A percentile compares a stretch with the other conserved stretches of the same genome.
Conservation (phyloP, 1,140 invertebrate genomes). For the Drosophila rufa region DNA sequence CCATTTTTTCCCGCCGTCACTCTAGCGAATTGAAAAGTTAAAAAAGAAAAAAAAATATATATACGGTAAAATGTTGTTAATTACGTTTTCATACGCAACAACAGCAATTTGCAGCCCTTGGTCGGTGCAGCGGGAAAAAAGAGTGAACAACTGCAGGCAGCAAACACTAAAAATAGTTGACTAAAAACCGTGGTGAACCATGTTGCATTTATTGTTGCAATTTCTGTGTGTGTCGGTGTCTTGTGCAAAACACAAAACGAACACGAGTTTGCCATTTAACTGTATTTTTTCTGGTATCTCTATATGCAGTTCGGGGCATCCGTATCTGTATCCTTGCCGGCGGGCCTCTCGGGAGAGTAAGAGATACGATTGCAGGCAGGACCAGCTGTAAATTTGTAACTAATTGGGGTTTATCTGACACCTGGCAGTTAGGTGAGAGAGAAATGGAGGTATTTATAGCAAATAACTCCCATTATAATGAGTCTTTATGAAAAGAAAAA, state of each 20-base stretch:
- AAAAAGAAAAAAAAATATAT: slow-evolving; percentile 54
- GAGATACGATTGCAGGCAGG: slow-evolving; percentile 41
- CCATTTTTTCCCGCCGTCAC: not conserved
- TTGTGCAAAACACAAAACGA: slow-evolving; percentile 48
- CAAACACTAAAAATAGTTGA: slow-evolving; percentile 59
- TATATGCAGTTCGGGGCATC: slow-evolving; percentile 29
- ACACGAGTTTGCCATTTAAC: slow-evolving; percentile 75
- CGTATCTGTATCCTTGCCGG: slow-evolving; percentile 29
- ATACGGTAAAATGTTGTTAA: slow-evolving; percentile 76
- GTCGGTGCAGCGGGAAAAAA: slow-evolving; percentile 58
- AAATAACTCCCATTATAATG: slow-evolving; percentile 1
- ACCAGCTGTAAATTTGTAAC: slow-evolving; percentile 62
- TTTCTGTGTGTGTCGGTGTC: slow-evolving; percentile 14
- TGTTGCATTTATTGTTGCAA: slow-evolving; percentile 47
- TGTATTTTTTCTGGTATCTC: slow-evolving; percentile 32
- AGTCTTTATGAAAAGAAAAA: not conserved
- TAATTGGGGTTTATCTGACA: slow-evolving; percentile 69
- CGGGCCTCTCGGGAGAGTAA: slow-evolving; percentile 21
- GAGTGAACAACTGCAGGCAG: slow-evolving; percentile 53
- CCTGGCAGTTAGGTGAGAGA: not conserved
- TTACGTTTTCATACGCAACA: slow-evolving; percentile 78
- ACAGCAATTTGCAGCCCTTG: slow-evolving; percentile 46
- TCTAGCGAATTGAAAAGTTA: slow-evolving; percentile 42
- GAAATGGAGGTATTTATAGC: not conserved
- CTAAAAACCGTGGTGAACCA: slow-evolving; percentile 51